Percentiles rank a stretch among this genome's conserved stretches.
These are phyloP conservation scores for Triops longicaudatus DNA, from an alignment of 1,140 invertebrate genomes.

Conservation along the genomic window DNA sequence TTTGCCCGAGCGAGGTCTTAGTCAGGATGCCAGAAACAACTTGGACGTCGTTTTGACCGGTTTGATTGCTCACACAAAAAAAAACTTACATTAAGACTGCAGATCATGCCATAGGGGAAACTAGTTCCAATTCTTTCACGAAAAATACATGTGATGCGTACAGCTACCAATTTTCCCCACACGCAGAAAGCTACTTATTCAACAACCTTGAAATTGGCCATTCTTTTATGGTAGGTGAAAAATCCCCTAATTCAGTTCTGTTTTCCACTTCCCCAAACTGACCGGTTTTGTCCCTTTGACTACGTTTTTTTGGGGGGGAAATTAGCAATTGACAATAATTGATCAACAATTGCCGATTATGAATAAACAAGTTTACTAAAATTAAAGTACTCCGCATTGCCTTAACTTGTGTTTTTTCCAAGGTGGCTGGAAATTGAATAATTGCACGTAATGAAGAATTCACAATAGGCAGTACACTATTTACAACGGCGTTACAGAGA, in stretches of 20 bases:
- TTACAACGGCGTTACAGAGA: too few relatives aligned
- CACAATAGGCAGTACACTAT: too few relatives aligned
- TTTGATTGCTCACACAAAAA: not conserved
- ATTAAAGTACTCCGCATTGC: too few relatives aligned
- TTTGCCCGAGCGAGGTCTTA: not conserved
- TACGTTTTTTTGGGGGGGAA: not conserved
- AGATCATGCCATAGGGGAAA: not conserved
- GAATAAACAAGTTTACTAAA: not conserved
- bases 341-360: not conserved
- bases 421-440: too few relatives aligned
- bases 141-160: not conserved
- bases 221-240: not conserved
- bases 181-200: not conserved
- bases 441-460: too few relatives aligned
- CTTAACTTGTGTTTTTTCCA: too few relatives aligned
- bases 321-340: not conserved
- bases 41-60: not conserved
- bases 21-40: not conserved
- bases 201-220: not conserved
- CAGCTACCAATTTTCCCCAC: not conserved
- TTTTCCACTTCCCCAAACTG: not conserved
- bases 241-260: not conserved
- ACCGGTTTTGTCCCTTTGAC: not conserved
- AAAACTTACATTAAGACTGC: not conserved
- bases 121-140: not conserved